Percentiles rank a stretch among this genome's conserved stretches.
Conservation (phyloP, 2,888 invertebrate species). For the Ochropacha duplaris region DNA sequence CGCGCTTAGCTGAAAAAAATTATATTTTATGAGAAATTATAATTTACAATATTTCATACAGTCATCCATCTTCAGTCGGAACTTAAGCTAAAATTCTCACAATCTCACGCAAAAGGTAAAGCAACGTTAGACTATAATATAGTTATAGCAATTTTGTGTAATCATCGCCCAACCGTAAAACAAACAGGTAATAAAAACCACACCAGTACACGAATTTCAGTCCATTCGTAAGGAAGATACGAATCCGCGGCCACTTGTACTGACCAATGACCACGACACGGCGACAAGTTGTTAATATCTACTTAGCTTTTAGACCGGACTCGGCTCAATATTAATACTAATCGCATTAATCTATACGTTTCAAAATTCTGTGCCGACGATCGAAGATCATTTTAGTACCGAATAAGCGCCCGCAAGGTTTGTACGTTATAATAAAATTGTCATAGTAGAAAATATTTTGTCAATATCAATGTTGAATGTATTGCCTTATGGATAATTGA, state of each 20-base stretch:
- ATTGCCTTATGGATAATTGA: background rate
- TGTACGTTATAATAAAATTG: background rate
- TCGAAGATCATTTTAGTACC: background rate
- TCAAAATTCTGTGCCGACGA: background rate
- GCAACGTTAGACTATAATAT: slow-evolving; percentile 84
- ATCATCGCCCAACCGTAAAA: slow-evolving; percentile 73
- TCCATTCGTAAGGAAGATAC: slow-evolving; percentile 64
- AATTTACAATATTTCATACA: slow-evolving; percentile 84
- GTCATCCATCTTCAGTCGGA: slow-evolving; percentile 83
- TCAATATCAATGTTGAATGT: background rate
- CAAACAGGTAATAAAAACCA: slow-evolving; percentile 62
- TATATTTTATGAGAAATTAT: slow-evolving; percentile 85
- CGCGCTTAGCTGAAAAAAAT: slow-evolving; percentile 82
- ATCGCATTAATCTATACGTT: slow-evolving; percentile 13
- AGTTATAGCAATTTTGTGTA: slow-evolving; percentile 81
- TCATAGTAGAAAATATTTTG: background rate
- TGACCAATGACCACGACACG: slow-evolving; percentile 32
- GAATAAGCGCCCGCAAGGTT: background rate
- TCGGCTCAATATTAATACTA: slow-evolving; percentile 3
- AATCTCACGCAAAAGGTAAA: slow-evolving; percentile 84
- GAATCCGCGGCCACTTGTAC: slow-evolving; percentile 36
- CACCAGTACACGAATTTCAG: slow-evolving; percentile 67
- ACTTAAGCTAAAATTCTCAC: slow-evolving; percentile 84
- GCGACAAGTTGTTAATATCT: slow-evolving; percentile 31
- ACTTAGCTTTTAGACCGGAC: slow-evolving; percentile 10